Evolutionary conservation across 2,797 vertebrate species (phyloP), one percentile per base, ranked within the genome.

Genomic region (Pachyuromys duprasi): DNA sequence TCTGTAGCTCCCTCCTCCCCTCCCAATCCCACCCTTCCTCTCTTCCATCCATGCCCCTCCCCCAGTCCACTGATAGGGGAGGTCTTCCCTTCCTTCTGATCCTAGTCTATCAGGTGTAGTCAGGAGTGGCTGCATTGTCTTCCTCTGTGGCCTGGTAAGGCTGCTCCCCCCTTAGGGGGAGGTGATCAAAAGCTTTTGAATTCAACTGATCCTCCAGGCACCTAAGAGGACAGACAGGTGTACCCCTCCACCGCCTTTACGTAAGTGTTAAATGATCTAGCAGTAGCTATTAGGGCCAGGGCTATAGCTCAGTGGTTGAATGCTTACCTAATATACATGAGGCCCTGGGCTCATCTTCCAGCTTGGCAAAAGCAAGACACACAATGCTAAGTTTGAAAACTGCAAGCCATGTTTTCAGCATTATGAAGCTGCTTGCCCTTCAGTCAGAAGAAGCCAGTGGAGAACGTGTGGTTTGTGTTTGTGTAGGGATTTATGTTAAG

Each of bases 331-430:
- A 39, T 36, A 36, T 8, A 22, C 65, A 33, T 0, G 1, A 33
- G 36, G 36, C 36, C 6, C 63, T 31, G 17, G 18, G 4, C 53
- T 80, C n/a, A 6, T 26, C 5, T 39, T 76, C 24, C 62, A 90
- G n/a, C 26, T 53, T 28, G 14, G 55, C 17, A 9, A 69, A 78
- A 69, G 24, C 45, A 79, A 79, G 80, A 80, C n/a, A 42, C 20
- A 17, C 55, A 90, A 20, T 11, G 88, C 39, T 14, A 36, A 42
- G n/a, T 94, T 97, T 86, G 62, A 9, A 24, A 91, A 65, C 78
- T 26, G 3, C 3, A 42, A n/a, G 9, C 22, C 31, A 5, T 63
- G 33, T 91, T 93, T 94, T 91, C 13, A 81, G 53, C 79, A 76
- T 15, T 22, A 28, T 42, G 67, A 78, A 81, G 55, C 33, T 72